Conservation (phyloP, 2,113 vertebrate species). For the Anolis sagrei region DNA sequence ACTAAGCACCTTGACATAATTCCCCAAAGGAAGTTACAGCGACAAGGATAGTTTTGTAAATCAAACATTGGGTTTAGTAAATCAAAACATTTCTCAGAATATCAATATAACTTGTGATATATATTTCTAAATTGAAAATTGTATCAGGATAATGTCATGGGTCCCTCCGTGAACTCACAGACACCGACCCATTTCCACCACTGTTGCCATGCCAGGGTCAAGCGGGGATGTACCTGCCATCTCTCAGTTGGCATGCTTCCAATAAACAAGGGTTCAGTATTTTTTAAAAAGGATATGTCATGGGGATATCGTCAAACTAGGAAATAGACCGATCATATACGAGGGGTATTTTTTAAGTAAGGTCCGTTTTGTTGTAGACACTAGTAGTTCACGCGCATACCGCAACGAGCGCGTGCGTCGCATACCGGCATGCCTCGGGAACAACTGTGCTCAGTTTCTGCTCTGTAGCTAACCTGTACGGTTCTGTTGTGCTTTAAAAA, state of each 20-base stretch:
- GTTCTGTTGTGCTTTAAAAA: no score
- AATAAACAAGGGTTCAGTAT: conserved; percentile 60
- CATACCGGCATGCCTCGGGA: no score
- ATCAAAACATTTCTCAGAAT: background rate
- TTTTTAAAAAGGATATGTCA: no score
- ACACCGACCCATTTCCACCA: background rate
- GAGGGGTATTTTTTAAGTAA: no score
- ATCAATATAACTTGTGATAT: background rate
- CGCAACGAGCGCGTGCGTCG: no score
- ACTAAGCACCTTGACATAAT: no score
- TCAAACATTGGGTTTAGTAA: background rate
- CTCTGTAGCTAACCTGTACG: no score
- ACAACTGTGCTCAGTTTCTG: no score
- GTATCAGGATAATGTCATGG: no score
- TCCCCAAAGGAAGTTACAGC: no score
- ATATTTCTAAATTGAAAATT: background rate
- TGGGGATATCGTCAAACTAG: background rate
- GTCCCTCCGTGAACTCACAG: conserved; percentile 25
- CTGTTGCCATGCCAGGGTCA: conserved; percentile 13
- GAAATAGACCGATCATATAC: background rate
- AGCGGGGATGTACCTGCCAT: conserved; percentile 1
- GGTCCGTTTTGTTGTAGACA: no score
- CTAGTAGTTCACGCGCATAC: no score
- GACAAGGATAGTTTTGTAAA: background rate
- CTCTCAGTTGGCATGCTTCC: conserved; percentile 44